A percentile compares a stretch with the other conserved stretches of the same genome.
phyloP scores from a whole-genome alignment of 2,797 vertebrate species.

The Phalloptychus januarius region DNA sequence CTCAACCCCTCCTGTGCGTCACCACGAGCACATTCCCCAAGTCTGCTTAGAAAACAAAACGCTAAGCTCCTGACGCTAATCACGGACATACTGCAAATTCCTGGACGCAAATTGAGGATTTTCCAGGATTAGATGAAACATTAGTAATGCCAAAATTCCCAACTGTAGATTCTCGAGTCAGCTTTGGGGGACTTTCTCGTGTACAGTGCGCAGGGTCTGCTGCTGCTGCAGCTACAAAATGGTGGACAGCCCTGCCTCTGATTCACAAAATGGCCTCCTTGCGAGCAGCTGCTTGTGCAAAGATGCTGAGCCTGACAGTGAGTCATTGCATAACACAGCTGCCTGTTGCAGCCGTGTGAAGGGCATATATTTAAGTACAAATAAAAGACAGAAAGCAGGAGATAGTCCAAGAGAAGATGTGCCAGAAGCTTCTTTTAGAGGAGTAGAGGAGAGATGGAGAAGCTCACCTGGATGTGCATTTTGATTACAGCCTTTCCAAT shows the following conservation, averaged over 20 bases:
- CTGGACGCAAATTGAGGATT: conserved; percentile 64
- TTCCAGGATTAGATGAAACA: conserved; percentile 58
- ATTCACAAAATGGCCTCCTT: conserved; percentile 84
- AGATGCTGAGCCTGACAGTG: conserved; percentile 28
- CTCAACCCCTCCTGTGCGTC: conserved; percentile 33
- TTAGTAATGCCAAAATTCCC: conserved; percentile 46
- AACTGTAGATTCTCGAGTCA: conserved; percentile 30
- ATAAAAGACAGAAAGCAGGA: neutral
- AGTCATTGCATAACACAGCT: conserved; percentile 27
- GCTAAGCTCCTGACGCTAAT: conserved; percentile 46
- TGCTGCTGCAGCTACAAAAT: conserved; percentile 80
- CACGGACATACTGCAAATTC: conserved; percentile 63
- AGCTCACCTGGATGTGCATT: conserved; percentile 59
- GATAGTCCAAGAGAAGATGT: neutral
- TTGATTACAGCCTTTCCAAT: conserved; percentile 90
- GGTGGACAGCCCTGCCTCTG: conserved; percentile 70
- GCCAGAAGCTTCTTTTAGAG: neutral
- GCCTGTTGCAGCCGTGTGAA: conserved; percentile 1
- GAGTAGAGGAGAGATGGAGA: neutral
- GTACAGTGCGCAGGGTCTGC: conserved; percentile 37
- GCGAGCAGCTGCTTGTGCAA: conserved; percentile 40
- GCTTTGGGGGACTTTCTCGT: conserved; percentile 22
- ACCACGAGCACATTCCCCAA: conserved; percentile 48
- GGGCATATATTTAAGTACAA: neutral
- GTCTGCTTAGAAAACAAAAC: conserved; percentile 54